A percentile compares a stretch with the other conserved stretches of the same genome.
phyloP scores from a whole-genome alignment of 2,797 vertebrate species.

The Valencia hispanica region DNA sequence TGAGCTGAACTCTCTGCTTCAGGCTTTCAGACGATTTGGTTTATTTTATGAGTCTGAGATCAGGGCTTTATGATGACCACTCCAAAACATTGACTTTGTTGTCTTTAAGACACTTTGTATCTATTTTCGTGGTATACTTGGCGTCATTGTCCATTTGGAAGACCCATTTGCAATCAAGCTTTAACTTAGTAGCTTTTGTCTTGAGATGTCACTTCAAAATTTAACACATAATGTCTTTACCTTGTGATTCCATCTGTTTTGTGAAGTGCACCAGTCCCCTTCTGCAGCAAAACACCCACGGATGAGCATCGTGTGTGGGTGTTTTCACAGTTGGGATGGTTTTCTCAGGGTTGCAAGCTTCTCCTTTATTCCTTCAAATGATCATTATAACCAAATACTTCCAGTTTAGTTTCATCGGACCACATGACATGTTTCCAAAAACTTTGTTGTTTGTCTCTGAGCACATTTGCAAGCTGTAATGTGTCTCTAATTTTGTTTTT shows the following conservation, averaged over 20 bases:
- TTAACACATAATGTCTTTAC: neutral
- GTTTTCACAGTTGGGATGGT: neutral
- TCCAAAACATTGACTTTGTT: neutral
- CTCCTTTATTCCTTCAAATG: neutral
- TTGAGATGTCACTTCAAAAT: no score
- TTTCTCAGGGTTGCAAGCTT: neutral
- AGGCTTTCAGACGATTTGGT: no score
- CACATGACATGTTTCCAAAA: neutral
- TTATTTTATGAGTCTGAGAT: no score
- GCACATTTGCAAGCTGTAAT: neutral
- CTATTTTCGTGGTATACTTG: neutral
- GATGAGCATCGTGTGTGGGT: neutral
- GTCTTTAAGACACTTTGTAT: neutral
- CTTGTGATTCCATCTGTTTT: neutral
- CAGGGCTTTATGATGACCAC: neutral
- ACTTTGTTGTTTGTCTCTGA: neutral
- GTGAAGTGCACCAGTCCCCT: constrained; percentile 1
- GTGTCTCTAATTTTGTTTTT: neutral
- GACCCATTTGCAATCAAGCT: no score
- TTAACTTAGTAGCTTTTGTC: no score
- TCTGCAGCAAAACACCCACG: neutral
- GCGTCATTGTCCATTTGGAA: neutral
- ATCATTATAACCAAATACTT: neutral
- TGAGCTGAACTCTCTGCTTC: no score
- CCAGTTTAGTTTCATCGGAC: neutral